Base-by-base conservation (phyloP, 1,140 invertebrate species). In the Plodia interpunctella region DNA sequence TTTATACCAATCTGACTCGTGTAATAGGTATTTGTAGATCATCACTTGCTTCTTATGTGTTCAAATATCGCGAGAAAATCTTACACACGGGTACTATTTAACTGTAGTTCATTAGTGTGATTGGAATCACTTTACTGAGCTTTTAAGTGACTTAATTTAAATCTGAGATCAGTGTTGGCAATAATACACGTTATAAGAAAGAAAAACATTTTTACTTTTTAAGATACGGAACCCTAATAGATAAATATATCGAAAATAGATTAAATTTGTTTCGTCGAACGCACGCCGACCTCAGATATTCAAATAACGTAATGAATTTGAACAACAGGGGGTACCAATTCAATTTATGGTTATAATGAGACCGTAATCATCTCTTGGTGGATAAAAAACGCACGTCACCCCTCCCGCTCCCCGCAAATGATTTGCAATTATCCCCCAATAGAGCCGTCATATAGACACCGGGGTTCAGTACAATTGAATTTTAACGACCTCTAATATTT, bases 371-470 rank as follows among this genome's bases (percentile, higher is more conserved):
- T 35, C 9, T 9, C 32, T 5, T 13, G 2, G 3, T 4, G 38
- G 38, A 44, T 44, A 44, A 44, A 44, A 44, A 44, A 44, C 38
- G 9, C 38, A 15, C 15, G n/a, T 44, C 38, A 17, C 38, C 38
- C n/a, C 15, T 15, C 2, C 38, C 1, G 38, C 1, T 13, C 38
- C 38, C 38, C 85, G 68, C 83, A 86, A 88, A 88, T 88, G 85
- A 85, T 83, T 85, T 77, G 83, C 85, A 88, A 88, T 88, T 88
- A 88, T 84, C 80, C 77, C 72, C 82, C 80, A 81, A 88, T 86
- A 67, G 83, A 86, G 74, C 83, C 86, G 86, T 88, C 85, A 87
- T 78, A 83, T 77, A 72, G 67, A 73, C 75, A 76, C 72, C 68
- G 74, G 74, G 79, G 72, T 82, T 72, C 65, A 74, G 72, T 78